These are phyloP conservation scores for Sinocyclocheilus anshuiensis DNA, from an alignment of 2,113 vertebrate species.

Conservation along the genomic window DNA sequence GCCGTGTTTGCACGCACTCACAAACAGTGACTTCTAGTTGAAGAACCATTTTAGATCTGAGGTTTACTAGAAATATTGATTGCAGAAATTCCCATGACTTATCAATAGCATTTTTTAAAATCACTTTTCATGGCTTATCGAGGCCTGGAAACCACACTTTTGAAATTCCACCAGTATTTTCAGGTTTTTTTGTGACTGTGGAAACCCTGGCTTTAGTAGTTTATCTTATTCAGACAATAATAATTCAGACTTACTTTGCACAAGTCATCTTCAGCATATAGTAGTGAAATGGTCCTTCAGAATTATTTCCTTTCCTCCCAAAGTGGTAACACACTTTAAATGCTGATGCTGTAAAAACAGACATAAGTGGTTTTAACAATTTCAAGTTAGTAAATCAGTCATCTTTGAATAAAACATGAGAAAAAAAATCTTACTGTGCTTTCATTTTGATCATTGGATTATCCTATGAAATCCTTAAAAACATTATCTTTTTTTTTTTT, in stretches of 20 bases:
- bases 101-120: not conserved
- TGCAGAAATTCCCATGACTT: not conserved
- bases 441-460: not conserved
- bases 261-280: slow-evolving; percentile 57
- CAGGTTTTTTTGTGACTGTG: not conserved
- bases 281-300: not conserved
- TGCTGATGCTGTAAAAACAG: not conserved
- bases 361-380: not conserved
- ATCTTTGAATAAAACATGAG: too few relatives aligned
- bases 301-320: not conserved
- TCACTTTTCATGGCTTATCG: not conserved
- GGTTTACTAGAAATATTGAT: not conserved
- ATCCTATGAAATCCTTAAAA: not conserved
- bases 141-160: not conserved
- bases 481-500: too few relatives aligned
- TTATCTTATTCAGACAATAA: not conserved
- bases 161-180: not conserved
- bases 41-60: not conserved
- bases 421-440: slow-evolving; percentile 1
- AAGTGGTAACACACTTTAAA: not conserved
- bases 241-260: slow-evolving; percentile 59
- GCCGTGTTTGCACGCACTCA: not conserved
- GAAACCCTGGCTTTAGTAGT: not conserved
- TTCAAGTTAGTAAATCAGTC: too few relatives aligned
- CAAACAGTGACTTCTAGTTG: not conserved